Evolutionary conservation across 2,113 vertebrate species (phyloP), one percentile per base, ranked within the genome.

Genomic region (Fregata magnificens): DNA sequence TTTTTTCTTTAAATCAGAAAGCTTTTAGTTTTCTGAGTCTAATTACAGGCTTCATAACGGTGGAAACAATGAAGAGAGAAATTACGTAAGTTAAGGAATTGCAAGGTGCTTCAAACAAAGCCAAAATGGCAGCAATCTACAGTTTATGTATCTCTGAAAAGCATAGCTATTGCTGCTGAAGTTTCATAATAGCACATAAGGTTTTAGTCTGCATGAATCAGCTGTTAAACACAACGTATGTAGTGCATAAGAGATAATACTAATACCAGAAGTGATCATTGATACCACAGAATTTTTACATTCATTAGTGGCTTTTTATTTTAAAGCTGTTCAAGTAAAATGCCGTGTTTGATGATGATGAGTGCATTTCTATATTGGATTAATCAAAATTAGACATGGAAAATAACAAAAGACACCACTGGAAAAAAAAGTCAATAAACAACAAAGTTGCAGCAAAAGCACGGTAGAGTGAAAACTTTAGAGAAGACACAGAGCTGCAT

Each of bases 381-480:
- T 78, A 53, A 67, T 87, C 91, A 94, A 86, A 93, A 80, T 56
- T 20, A 80, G 83, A 78, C 50, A 66, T 9, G 36, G 67, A 90
- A 78, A 86, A 36, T 25, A 82, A 66, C 18, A 85, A 24, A 89
- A 86, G 44, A 85, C 11, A 58, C 29, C 55, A 90, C 20, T 56
- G 61, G 81, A 92, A 84, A 85, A 69, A 95, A 53, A 85, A 53
- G 25, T 36, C 26, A 67, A 45, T 40, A 77, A 94, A 80, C 85
- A 96, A 97, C 80, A 81, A 88, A 95, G 62, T 58, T 97, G 67
- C 79, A 96, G 93, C 72, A 97, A 92, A 95, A 93, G 80, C 83
- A 86, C 19, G 49, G 4, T 63, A 42, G 28, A 88, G 73, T 92
- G 91, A 95, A 93, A 96, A 97, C 45, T 40, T 77, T 32, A 97